These are phyloP conservation scores for Drosophila suboccidentalis DNA, from an alignment of 2,888 invertebrate species.

Conservation along the genomic window DNA sequence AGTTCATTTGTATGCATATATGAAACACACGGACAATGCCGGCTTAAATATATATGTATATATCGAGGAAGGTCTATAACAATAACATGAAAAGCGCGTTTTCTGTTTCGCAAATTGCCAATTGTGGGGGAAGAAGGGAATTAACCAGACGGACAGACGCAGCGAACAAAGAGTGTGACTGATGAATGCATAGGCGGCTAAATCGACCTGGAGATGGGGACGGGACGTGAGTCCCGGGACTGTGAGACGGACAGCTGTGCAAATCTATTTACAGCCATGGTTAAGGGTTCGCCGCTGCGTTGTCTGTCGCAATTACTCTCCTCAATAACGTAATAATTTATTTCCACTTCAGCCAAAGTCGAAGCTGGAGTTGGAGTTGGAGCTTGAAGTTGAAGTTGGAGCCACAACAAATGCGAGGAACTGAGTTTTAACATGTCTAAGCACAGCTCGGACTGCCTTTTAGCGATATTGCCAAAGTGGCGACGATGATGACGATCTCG, in stretches of 20 bases:
- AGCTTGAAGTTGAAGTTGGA: background rate
- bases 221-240: background rate
- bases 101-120: conserved; percentile 49
- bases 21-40: conserved; percentile 15
- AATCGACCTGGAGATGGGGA: conserved; percentile 17
- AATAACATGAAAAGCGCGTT: conserved; percentile 43
- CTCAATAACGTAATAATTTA: conserved; percentile 72
- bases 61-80: conserved; percentile 27
- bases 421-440: conserved; percentile 47
- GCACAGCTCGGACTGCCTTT: conserved; percentile 28
- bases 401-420: conserved; percentile 37
- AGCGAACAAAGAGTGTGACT: conserved; percentile 60
- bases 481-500: conserved; percentile 29
- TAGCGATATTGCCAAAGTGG: conserved; percentile 44
- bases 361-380: conserved; percentile 2
- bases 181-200: conserved; percentile 52
- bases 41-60: background rate
- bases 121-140: conserved; percentile 32
- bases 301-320: conserved; percentile 72
- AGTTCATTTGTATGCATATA: conserved; percentile 20
- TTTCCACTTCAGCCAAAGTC: conserved; percentile 57
- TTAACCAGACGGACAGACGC: conserved; percentile 18
- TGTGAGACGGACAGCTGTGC: conserved; percentile 25
- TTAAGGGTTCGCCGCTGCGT: conserved; percentile 45
- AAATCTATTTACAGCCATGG: conserved; percentile 57